Percentiles rank a stretch among this genome's conserved stretches.
Conservation (phyloP, 2,888 invertebrate genomes). For the Eucera pruinosa region DNA sequence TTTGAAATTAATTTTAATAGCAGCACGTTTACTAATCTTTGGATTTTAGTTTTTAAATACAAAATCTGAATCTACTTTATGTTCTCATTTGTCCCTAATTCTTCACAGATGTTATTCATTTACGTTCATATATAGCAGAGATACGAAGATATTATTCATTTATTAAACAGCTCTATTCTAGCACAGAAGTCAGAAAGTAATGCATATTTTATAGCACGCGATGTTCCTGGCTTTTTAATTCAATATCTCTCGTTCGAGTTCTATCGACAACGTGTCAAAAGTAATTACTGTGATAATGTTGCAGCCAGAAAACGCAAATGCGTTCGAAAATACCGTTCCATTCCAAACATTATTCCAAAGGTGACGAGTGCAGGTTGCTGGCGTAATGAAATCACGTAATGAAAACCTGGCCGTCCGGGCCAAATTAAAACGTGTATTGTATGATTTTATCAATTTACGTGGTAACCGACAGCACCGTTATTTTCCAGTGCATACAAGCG, state of each 20-base stretch:
- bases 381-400: conserved; percentile 52
- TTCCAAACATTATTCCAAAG: conserved; percentile 57
- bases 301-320: conserved; percentile 11
- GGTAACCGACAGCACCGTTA: conserved; percentile 28
- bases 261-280: conserved; percentile 18
- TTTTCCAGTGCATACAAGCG: conserved; percentile 1
- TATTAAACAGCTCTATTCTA: no score
- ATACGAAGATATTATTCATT: no score
- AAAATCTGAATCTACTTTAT: no score
- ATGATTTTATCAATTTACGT: conserved; percentile 56
- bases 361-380: conserved; percentile 4
- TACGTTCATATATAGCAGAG: no score
- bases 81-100: no score
- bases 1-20: no score
- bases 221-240: not conserved
- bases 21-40: no score
- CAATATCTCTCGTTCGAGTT: not conserved
- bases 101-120: no score
- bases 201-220: no score
- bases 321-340: conserved; percentile 41
- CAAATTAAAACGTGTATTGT: conserved; percentile 51
- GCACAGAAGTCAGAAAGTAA: no score
- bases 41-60: no score
- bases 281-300: conserved; percentile 49
- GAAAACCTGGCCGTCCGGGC: conserved; percentile 31